Evolutionary conservation across 1,140 invertebrate species (phyloP), one percentile per base, ranked within the genome.

Genomic region (Drosophila bipectinata): DNA sequence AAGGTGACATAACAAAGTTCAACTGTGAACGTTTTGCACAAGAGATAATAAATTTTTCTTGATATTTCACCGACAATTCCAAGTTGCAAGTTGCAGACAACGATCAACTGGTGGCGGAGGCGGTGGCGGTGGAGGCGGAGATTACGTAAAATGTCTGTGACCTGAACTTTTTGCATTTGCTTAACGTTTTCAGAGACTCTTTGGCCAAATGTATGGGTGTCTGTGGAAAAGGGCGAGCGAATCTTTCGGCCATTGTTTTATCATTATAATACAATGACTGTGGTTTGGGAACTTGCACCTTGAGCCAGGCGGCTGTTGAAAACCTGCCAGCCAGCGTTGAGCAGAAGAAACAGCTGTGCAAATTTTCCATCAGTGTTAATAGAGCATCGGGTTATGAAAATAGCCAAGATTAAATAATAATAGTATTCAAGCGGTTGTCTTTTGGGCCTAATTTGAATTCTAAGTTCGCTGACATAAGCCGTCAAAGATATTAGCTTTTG

Each of bases 81-180:
- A 44, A 44, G 41, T 41, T 77, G 75, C 74, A 64, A 55, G 66
- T 54, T 74, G 71, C 55, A 54, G 52, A 53, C 48, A 58, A 30
- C 63, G 44, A 69, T 69, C 63, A 69, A 44, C 63, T 48, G 67
- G 64, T 10, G 53, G 76, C 51, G 75, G 76, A 49, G 67, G 26
- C 26, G 26, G 6, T 7, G 26, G 26, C 5, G 26, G 6, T 6
- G 67, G 64, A 21, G 56, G 76, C 54, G 75, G 76, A 49, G 67
- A 76, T 87, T 87, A 87, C 82, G 83, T 83, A 87, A 87, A 72
- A 51, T 88, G 79, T 88, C 83, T 87, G 82, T 78, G 82, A 88
- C 83, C 83, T 87, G 82, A 87, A 87, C 82, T 82, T 63, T 87
- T 87, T 87, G 83, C 79, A 82, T 87, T 85, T 81, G 81, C 62